These are phyloP conservation scores for Desoria tigrina DNA, from an alignment of 2,888 invertebrate species.

Conservation along the genomic window DNA sequence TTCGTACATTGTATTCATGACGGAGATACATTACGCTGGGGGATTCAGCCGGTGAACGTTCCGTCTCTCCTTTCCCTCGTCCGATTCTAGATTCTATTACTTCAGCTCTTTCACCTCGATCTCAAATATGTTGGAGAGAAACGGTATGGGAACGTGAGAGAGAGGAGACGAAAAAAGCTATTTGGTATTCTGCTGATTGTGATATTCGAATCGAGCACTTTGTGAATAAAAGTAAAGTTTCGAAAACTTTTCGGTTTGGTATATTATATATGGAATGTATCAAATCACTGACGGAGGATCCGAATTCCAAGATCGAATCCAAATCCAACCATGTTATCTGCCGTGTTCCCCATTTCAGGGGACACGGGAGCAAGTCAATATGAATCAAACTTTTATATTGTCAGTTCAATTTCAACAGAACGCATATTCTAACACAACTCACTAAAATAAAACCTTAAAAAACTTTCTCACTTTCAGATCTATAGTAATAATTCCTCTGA, in stretches of 20 bases:
- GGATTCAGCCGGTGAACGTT: slow-evolving; percentile 1
- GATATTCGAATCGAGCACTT: slow-evolving; percentile 4
- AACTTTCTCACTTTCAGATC: slow-evolving; percentile 15
- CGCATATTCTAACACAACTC: slow-evolving; percentile 1
- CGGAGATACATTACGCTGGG: slow-evolving; percentile 12
- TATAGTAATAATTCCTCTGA: no score
- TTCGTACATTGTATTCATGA: slow-evolving; percentile 19
- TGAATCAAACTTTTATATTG: slow-evolving; percentile 22
- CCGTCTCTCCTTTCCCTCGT: neutral
- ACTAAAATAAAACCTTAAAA: slow-evolving; percentile 8
- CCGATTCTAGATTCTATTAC: neutral
- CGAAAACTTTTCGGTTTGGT: no score
- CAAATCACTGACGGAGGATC: no score
- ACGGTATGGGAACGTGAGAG: no score
- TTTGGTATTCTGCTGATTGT: slow-evolving; percentile 10
- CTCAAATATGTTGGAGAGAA: no score
- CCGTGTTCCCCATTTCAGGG: neutral
- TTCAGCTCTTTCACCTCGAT: neutral
- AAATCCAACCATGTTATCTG: no score
- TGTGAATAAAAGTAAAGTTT: no score
- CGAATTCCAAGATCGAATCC: no score
- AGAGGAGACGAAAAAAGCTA: neutral
- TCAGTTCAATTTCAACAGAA: slow-evolving; percentile 6
- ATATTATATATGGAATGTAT: no score
- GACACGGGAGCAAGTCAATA: neutral